Conservation (phyloP, 2,797 vertebrate species). For the Anomalospiza imberbis region DNA sequence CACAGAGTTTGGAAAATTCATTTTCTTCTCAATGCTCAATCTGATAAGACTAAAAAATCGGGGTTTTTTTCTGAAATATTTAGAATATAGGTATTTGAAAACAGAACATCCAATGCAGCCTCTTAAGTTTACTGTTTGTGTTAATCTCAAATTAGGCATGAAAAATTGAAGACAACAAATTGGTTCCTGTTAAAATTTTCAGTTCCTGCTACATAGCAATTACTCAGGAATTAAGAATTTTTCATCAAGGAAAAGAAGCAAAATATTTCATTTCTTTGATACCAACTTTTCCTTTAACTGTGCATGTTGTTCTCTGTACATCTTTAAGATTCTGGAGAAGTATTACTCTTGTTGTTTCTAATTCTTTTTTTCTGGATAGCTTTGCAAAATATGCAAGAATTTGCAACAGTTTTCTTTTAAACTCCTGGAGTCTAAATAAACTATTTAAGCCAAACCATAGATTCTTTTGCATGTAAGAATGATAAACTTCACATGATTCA, state of each 20-base stretch:
- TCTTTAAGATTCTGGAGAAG: background rate
- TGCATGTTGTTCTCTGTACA: background rate
- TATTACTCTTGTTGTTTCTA: background rate
- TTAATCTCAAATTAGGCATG: background rate
- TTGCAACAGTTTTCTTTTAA: background rate
- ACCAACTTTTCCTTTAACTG: background rate
- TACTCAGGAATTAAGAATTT: background rate
- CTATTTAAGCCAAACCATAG: background rate
- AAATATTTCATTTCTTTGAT: background rate
- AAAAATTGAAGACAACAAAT: background rate
- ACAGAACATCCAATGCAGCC: background rate
- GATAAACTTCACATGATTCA: background rate
- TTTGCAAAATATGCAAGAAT: background rate
- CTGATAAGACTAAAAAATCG: background rate
- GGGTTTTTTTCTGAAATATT: background rate
- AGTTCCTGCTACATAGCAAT: background rate
- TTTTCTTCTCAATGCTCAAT: background rate
- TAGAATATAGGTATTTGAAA: background rate
- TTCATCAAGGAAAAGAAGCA: background rate
- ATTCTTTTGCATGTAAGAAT: background rate
- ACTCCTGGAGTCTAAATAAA: background rate
- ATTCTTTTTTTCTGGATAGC: background rate
- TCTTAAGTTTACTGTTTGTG: background rate
- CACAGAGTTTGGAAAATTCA: background rate
- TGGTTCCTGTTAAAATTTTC: background rate